Evolutionary conservation across 2,113 vertebrate genomes (phyloP).

Genomic region (Hemiprocne comata): DNA sequence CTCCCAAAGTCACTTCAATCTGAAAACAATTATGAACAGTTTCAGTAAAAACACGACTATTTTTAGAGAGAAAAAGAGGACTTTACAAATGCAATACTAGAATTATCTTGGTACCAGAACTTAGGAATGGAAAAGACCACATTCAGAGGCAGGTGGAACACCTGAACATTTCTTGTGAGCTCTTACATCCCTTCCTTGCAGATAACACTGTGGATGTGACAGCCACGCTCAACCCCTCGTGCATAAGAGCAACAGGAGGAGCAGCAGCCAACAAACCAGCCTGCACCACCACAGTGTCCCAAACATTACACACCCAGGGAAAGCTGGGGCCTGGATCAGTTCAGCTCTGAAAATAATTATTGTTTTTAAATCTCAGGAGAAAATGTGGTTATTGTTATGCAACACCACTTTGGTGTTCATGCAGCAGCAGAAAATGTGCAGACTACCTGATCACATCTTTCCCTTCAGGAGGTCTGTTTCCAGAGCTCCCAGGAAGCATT

Average conservation of each 20-base stretch:
- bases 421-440: too few species aligned
- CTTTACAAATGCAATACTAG: too few species aligned
- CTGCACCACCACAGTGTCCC: too few species aligned
- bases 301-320: not conserved
- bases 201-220: fast-evolving
- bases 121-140: not conserved
- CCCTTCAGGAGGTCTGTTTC: not conserved
- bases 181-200: fast-evolving
- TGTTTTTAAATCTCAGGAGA: not conserved
- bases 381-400: fast-evolving
- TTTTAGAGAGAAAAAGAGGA: not conserved
- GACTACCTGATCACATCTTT: too few species aligned
- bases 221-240: not conserved
- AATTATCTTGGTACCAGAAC: too few species aligned
- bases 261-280: not conserved
- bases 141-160: fast-evolving
- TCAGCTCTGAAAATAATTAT: not conserved
- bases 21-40: not conserved
- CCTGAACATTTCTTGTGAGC: not conserved
- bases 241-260: not conserved
- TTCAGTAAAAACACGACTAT: not conserved
- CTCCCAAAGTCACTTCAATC: not conserved
- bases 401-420: not conserved
- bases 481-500: too few species aligned
- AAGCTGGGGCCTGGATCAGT: not conserved